phyloP scores from a whole-genome alignment of 1,140 invertebrate species.

The Anoplolepis gracilipes region DNA sequence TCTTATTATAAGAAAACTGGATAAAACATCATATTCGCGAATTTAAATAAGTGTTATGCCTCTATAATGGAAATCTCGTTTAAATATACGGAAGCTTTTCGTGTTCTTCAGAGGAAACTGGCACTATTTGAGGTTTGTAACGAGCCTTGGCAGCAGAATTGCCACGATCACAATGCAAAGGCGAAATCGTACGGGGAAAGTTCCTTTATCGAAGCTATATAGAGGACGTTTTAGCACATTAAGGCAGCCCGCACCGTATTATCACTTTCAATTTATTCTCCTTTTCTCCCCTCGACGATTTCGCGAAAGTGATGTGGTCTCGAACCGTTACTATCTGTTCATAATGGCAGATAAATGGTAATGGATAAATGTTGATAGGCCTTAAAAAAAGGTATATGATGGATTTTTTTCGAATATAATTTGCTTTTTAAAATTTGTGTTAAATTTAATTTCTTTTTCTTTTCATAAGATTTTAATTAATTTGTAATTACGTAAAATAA shows the following conservation, averaged over 20 bases:
- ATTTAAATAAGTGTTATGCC: constrained; percentile 62
- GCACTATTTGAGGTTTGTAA: constrained; percentile 55
- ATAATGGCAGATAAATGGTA: constrained; percentile 15
- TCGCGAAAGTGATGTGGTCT: background rate
- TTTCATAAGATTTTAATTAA: background rate
- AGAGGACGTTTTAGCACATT: constrained; percentile 38
- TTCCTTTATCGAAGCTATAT: constrained; percentile 56
- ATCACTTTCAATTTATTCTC: constrained; percentile 60
- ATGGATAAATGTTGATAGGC: background rate
- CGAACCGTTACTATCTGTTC: constrained; percentile 3
- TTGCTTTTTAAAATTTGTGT: background rate
- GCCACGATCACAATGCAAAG: constrained; percentile 57
- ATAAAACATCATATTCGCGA: constrained; percentile 47
- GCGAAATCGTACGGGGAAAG: constrained; percentile 56
- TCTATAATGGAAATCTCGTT: constrained; percentile 49
- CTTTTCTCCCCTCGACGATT: constrained; percentile 13
- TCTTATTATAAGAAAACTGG: constrained; percentile 25
- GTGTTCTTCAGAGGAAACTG: constrained; percentile 36
- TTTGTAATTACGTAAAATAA: background rate
- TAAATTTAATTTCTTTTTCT: background rate
- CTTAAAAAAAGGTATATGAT: background rate
- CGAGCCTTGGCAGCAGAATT: constrained; percentile 58
- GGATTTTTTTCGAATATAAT: constrained; percentile 7
- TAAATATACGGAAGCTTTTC: constrained; percentile 51
- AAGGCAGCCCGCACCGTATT: constrained; percentile 34